phyloP scores from a whole-genome alignment of 2,113 vertebrate genomes.

The Cnemophilus loriae region DNA sequence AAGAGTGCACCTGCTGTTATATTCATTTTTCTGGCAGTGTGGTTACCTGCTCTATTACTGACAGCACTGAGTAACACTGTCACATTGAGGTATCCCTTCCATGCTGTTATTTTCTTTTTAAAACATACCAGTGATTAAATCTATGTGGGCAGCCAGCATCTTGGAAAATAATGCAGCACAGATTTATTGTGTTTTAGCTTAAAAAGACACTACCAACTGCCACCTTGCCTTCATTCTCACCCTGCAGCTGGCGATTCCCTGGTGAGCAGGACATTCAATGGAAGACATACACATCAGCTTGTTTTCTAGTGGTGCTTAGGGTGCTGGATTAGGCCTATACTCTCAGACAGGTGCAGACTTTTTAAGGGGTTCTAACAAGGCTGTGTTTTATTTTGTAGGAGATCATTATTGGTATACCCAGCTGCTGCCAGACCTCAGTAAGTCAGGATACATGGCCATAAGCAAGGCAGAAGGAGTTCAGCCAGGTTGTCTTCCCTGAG shows the following conservation, averaged over 20 bases:
- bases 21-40: background rate
- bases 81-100: background rate
- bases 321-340: background rate
- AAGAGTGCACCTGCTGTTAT: fast-evolving
- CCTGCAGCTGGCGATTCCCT: fast-evolving
- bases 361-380: background rate
- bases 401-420: fast-evolving
- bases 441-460: fast-evolving
- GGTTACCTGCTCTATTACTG: background rate
- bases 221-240: background rate
- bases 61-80: background rate
- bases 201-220: background rate
- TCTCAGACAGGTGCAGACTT: background rate
- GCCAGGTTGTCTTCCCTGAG: background rate
- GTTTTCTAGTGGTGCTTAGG: background rate
- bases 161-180: background rate
- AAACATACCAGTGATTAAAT: background rate
- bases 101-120: background rate
- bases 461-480: background rate
- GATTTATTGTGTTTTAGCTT: background rate
- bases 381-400: background rate
- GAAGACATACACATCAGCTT: background rate
- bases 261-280: fast-evolving
- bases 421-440: background rate
- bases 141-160: background rate